Base-by-base conservation (phyloP, 2,888 invertebrate genomes). In the Melinaea menophilus region DNA sequence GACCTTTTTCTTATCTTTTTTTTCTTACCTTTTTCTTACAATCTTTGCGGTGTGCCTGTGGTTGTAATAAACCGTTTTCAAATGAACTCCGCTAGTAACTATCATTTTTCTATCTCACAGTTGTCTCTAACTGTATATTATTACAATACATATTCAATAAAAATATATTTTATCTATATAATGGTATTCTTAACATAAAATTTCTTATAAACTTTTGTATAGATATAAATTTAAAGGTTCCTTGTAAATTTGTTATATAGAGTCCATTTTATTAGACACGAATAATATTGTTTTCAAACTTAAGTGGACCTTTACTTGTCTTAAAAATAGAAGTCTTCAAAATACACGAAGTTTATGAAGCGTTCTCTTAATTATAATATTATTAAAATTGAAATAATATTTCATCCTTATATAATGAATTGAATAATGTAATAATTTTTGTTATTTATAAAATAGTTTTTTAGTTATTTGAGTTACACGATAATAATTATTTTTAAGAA, bases 1-100 rank as follows among this genome's bases (percentile, higher is more conserved):
- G 71, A 71, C 72, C 69, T 71, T 75, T 69, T 67, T 64, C 69
- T 59, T n/a, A n/a, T n/a, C n/a, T n/a, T n/a, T n/a, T n/a, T n/a
- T n/a, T n/a, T n/a, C n/a, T n/a, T n/a, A n/a, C n/a, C n/a, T n/a
- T n/a, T n/a, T n/a, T n/a, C n/a, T n/a, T n/a, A 67, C 68, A 71
- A 73, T 71, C 70, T 72, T 65, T 64, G 69, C 73, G 71, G 71
- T 67, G 66, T n/a, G 65, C 71, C 71, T 63, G 56, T 48, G 55
- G 70, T 64, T 70, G 62, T 66, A 61, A 61, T 63, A 60, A 64
- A 66, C 62, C 60, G 60, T 55, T 65, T 64, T 62, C 59, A n/a
- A 63, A 67, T 67, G 67, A 64, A 67, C 58, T 35, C 41, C 35
- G 62, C 55, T 60, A 65, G 55, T 47, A 35, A 58, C 9, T 54